A percentile compares a stretch with the other conserved stretches of the same genome.
Conservation (phyloP, 2,113 vertebrate genomes). For the sheep (Ovis aries) region DNA sequence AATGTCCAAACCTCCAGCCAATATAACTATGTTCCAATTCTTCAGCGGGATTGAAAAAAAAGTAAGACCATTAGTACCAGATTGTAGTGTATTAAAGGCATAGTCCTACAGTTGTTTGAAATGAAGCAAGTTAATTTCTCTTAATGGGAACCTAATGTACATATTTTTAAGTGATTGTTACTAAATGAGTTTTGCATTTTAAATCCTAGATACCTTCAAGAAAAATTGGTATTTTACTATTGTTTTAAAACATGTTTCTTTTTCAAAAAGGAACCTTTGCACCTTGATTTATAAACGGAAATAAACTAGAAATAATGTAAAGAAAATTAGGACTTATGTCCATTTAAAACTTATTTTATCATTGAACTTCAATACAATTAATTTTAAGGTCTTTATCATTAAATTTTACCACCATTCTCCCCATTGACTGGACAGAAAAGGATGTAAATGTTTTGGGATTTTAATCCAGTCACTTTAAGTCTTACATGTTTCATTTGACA, state of each 20-base stretch:
- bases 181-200: slow-evolving; percentile 62
- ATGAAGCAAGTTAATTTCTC: slow-evolving; percentile 66
- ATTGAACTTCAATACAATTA: not conserved
- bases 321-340: slow-evolving; percentile 37
- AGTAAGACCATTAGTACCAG: slow-evolving; percentile 83
- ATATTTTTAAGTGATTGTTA: slow-evolving; percentile 56
- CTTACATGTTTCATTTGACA: slow-evolving; percentile 19
- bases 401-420: slow-evolving; percentile 13
- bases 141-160: slow-evolving; percentile 63
- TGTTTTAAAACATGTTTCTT: slow-evolving; percentile 49
- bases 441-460: slow-evolving; percentile 28
- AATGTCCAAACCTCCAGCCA: slow-evolving; percentile 98
- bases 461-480: slow-evolving; percentile 45
- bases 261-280: slow-evolving; percentile 50
- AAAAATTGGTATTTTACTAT: slow-evolving; percentile 36
- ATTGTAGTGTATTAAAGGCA: slow-evolving; percentile 69
- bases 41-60: slow-evolving; percentile 99
- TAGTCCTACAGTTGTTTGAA: slow-evolving; percentile 65
- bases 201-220: slow-evolving; percentile 48
- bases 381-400: slow-evolving; percentile 35
- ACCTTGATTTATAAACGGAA: slow-evolving; percentile 47
- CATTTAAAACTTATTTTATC: slow-evolving; percentile 40
- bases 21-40: slow-evolving; percentile 99
- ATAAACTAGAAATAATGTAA: slow-evolving; percentile 37
- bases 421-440: slow-evolving; percentile 36